Evolutionary conservation across 2,113 vertebrate genomes (phyloP), one percentile per base, ranked within the genome.

Genomic region (Petroica traversi): DNA sequence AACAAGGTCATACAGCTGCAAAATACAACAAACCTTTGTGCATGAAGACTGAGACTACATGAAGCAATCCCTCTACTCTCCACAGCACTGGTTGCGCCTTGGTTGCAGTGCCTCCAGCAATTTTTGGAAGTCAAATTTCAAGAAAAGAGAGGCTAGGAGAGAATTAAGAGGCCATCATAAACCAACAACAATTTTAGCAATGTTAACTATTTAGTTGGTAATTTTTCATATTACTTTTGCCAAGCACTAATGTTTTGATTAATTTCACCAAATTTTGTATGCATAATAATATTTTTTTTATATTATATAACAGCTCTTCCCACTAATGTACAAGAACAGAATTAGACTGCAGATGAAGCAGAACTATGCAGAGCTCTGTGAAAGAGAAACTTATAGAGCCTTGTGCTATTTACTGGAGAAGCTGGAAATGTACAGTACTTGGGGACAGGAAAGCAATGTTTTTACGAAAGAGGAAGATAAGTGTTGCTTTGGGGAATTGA

Each of bases 11-110:
- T 26, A 25, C 1, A 66, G 51, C 24, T 75, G 38, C 9, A 94
- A 74, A 88, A 33, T 11, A 52, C 0, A 1, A 10, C 33, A 33
- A 24, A 49, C 2, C 10, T 57, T 17, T 22, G 3, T 1, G 1
- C 18, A n/a, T 10, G 33, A 69, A 59, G 8, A 33, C 5, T 3
- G 6, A 45, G 10, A 71, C 54, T 22, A 71, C 14, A 33, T 28
- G 13, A 74, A 58, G 2, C 5, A 90, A 45, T 45, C 28, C 5
- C 11, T 52, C 26, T 46, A 16, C 25, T 41, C 16, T 71, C 12
- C 31, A 78, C 43, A 49, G 6, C 13, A 20, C 8, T 66, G 24
- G 3, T 29, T 90, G n/a, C 0, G 2, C 8, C 17, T 49, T 0
- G 0, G 6, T n/a, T 58, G 19, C 19, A 90, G 62, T n/a, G 15